Evolutionary conservation across 1,140 invertebrate species (phyloP).

Genomic region (Eubasilissa regina): DNA sequence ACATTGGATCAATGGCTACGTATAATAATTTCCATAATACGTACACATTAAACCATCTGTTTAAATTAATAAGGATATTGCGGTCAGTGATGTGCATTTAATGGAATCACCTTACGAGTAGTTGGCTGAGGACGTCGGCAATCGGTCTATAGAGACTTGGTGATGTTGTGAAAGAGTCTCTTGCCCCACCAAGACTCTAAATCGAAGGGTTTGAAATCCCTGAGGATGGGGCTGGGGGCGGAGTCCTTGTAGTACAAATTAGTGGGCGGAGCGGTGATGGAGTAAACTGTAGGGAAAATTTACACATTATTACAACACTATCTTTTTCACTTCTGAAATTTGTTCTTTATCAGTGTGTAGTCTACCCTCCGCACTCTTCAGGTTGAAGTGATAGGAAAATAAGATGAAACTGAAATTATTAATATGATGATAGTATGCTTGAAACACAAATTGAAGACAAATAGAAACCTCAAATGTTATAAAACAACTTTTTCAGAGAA

Average conservation of each 20-base stretch:
- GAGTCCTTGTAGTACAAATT: slow-evolving; percentile 81
- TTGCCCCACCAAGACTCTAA: slow-evolving; percentile 92
- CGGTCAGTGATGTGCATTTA: not conserved
- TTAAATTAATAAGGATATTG: not conserved
- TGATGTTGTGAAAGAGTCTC: slow-evolving; percentile 85
- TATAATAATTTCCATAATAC: slow-evolving; percentile 19
- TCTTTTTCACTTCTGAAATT: too few species aligned
- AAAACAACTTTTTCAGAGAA: too few species aligned
- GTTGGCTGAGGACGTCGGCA: slow-evolving; percentile 11
- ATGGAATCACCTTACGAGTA: not conserved
- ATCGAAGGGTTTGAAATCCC: slow-evolving; percentile 90
- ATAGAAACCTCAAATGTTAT: too few species aligned
- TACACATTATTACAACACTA: too few species aligned
- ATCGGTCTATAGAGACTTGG: slow-evolving; percentile 76
- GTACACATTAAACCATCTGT: too few species aligned
- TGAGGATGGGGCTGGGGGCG: slow-evolving; percentile 77
- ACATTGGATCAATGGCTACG: too few species aligned
- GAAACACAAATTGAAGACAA: too few species aligned
- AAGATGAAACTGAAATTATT: slow-evolving; percentile 19
- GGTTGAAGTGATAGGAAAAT: too few species aligned
- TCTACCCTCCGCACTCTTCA: too few species aligned
- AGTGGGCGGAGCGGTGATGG: slow-evolving; percentile 66
- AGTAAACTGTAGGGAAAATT: slow-evolving; percentile 51
- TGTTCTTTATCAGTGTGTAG: too few species aligned
- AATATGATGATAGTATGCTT: too few species aligned